phyloP scores from a whole-genome alignment of 2,113 vertebrate genomes.

The Cyanoramphus novaezelandiae region DNA sequence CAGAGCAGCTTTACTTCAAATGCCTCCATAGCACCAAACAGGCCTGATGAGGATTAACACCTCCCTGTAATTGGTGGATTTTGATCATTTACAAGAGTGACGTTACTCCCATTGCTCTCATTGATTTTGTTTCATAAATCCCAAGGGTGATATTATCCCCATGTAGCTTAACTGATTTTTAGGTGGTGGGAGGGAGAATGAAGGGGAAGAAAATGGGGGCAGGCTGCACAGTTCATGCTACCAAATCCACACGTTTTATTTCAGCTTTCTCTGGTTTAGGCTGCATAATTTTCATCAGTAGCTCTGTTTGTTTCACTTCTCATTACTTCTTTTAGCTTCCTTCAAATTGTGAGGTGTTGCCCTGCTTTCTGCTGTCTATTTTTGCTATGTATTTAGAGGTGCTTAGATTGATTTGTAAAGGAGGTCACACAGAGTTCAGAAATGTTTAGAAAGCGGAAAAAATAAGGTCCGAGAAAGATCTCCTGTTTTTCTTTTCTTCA shows the following conservation, averaged over 20 bases:
- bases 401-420: slow-evolving; percentile 65
- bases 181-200: background rate
- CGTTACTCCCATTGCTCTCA: slow-evolving; percentile 54
- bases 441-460: slow-evolving; percentile 71
- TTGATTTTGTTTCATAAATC: slow-evolving; percentile 65
- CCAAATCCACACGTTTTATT: background rate
- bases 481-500: background rate
- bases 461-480: slow-evolving; percentile 35
- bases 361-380: slow-evolving; percentile 30
- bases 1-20: slow-evolving; percentile 50
- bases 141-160: slow-evolving; percentile 48
- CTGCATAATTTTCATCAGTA: slow-evolving; percentile 44
- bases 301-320: slow-evolving; percentile 43
- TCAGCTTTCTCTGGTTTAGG: slow-evolving; percentile 52
- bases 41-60: slow-evolving; percentile 67
- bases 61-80: slow-evolving; percentile 61
- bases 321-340: background rate
- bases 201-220: background rate
- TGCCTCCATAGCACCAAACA: slow-evolving; percentile 17
- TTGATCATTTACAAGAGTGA: slow-evolving; percentile 61
- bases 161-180: slow-evolving; percentile 47
- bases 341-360: slow-evolving; percentile 19
- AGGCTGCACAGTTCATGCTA: background rate
- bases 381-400: slow-evolving; percentile 51
- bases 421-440: slow-evolving; percentile 80